Evolutionary conservation across 1,140 invertebrate genomes (phyloP).

Genomic region (Vanessa atalanta): DNA sequence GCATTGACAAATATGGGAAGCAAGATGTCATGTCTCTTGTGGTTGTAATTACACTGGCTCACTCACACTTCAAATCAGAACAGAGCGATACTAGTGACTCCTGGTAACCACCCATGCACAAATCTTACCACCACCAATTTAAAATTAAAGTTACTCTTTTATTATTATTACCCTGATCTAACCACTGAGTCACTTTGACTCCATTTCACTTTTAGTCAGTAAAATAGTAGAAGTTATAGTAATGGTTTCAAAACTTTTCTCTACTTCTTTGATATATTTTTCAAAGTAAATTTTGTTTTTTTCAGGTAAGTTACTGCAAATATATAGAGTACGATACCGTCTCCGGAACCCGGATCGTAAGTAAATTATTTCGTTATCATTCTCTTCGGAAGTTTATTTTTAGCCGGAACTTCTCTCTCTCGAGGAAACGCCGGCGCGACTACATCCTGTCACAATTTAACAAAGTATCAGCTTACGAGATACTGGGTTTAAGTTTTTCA

Average conservation of each 20-base stretch:
- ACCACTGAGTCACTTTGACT: too few species aligned
- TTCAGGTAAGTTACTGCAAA: conserved; percentile 31
- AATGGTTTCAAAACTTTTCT: not conserved
- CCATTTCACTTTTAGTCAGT: too few species aligned
- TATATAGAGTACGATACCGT: conserved; percentile 7
- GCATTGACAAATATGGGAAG: too few species aligned
- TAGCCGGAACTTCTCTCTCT: conserved; percentile 2
- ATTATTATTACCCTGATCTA: too few species aligned
- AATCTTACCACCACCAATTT: too few species aligned
- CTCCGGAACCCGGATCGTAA: conserved; percentile 12
- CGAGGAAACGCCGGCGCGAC: not conserved
- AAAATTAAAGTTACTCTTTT: too few species aligned
- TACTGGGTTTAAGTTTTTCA: not conserved
- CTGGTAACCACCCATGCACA: too few species aligned
- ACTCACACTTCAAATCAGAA: too few species aligned
- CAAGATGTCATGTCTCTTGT: too few species aligned
- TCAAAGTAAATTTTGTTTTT: not conserved
- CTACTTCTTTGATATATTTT: not conserved
- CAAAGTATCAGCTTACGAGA: not conserved
- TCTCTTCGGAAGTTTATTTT: conserved; percentile 15
- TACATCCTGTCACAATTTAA: not conserved
- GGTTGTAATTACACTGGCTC: too few species aligned
- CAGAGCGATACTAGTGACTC: too few species aligned
- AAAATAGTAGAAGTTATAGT: too few species aligned
- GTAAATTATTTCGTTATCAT: conserved; percentile 29